phyloP scores from a whole-genome alignment of 2,888 invertebrate genomes.

The Endomychus coccineus region DNA sequence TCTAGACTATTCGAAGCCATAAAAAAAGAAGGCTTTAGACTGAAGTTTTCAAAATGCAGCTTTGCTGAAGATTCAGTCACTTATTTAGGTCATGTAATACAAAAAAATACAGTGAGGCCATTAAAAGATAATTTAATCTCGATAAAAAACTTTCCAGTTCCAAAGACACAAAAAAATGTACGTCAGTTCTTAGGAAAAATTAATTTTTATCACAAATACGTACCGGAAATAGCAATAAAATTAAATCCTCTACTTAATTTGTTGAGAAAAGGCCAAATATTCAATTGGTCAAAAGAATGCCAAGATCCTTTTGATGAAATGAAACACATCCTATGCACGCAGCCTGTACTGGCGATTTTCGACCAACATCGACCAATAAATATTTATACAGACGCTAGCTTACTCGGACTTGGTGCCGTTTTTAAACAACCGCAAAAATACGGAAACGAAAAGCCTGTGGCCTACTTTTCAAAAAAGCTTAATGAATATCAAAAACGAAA shows the following conservation, averaged over 20 bases:
- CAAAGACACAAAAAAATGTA: constrained; percentile 11
- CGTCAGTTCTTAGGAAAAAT: no score
- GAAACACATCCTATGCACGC: constrained; percentile 16
- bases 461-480: constrained; percentile 24
- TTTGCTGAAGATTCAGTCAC: constrained; percentile 14
- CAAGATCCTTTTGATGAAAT: constrained; percentile 10
- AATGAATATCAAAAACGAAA: constrained; percentile 22
- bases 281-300: no score
- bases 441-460: constrained; percentile 20
- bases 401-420: constrained; percentile 22
- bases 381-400: constrained; percentile 22
- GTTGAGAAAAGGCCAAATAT: no score
- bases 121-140: constrained; percentile 14
- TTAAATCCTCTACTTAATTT: no score
- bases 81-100: constrained; percentile 19
- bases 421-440: constrained; percentile 23
- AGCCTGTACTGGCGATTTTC: no score
- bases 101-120: constrained; percentile 12
- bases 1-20: neutral
- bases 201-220: constrained; percentile 12
- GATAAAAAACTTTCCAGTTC: constrained; percentile 19
- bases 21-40: neutral
- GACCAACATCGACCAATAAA: constrained; percentile 17
- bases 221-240: constrained; percentile 6
- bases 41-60: constrained; percentile 7